Conservation (phyloP, 2,113 vertebrate species). For the Cebidichthys violaceus region DNA sequence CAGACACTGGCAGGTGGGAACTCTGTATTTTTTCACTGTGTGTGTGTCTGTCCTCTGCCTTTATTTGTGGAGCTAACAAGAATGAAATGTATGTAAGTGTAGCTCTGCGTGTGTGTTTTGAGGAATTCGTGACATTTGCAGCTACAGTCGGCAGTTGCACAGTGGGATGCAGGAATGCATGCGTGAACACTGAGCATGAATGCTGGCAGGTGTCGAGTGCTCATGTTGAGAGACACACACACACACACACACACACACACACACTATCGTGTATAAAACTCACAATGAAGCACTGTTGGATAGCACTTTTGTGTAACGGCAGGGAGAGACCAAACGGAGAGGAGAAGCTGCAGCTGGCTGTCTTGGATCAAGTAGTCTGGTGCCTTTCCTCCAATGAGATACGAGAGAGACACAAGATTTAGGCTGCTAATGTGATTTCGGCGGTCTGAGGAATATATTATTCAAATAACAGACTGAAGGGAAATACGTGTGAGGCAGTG, state of each 20-base stretch:
- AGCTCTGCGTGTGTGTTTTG: conserved; percentile 3
- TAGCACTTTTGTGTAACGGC: conserved; percentile 50
- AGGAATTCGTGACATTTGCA: conserved; percentile 52
- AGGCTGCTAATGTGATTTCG: conserved; percentile 25
- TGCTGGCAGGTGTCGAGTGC: conserved; percentile 50
- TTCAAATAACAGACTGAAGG: conserved; percentile 20
- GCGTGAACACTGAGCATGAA: conserved; percentile 15
- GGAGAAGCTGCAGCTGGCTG: conserved; percentile 59
- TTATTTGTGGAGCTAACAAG: neutral
- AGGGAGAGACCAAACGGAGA: conserved; percentile 45
- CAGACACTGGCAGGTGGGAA: neutral
- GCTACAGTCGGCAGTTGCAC: conserved; percentile 15
- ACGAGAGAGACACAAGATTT: neutral
- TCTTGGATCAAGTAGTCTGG: conserved; percentile 41
- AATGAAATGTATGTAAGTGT: conserved; percentile 6
- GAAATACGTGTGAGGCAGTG: neutral
- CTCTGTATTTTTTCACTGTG: neutral
- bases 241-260: conserved; percentile 1
- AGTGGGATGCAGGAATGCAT: conserved; percentile 24
- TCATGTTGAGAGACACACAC: conserved; percentile 1
- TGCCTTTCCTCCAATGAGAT: conserved; percentile 19
- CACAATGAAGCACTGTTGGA: conserved; percentile 51
- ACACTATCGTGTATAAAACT: conserved; percentile 19
- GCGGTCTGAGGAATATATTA: conserved; percentile 34
- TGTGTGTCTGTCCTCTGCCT: neutral